A percentile compares a stretch with the other conserved stretches of the same genome.
Conservation (phyloP, 2,113 vertebrate genomes). For the Callipepla californica region DNA sequence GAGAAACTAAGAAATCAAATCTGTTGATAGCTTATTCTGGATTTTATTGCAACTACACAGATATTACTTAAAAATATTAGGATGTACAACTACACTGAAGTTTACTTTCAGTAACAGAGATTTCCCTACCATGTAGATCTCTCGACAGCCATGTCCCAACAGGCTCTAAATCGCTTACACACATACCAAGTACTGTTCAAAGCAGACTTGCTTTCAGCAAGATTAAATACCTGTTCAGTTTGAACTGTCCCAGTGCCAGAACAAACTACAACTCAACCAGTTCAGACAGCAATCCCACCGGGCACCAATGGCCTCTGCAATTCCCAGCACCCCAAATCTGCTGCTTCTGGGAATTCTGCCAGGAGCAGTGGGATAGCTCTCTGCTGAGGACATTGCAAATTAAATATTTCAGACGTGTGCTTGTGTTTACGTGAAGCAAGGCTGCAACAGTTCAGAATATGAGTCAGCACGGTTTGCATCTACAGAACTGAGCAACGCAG, state of each 20-base stretch:
- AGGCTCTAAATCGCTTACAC: conserved; percentile 25
- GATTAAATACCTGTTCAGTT: conserved; percentile 72
- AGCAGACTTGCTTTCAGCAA: conserved; percentile 65
- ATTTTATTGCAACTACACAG: neutral
- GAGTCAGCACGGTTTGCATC: conserved; percentile 59
- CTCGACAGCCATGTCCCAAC: conserved; percentile 60
- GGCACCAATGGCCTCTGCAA: conserved; percentile 56
- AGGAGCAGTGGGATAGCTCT: conserved; percentile 61
- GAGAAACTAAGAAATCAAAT: neutral
- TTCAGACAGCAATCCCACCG: conserved; percentile 33
- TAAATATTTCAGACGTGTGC: conserved; percentile 62
- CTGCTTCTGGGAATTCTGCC: conserved; percentile 67
- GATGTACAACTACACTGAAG: neutral
- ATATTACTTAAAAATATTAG: neutral
- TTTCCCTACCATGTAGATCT: conserved; percentile 31
- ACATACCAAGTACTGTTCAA: conserved; percentile 64
- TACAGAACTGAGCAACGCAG: neutral
- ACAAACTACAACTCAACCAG: conserved; percentile 55
- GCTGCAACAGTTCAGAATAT: conserved; percentile 34
- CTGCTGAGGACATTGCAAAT: conserved; percentile 55
- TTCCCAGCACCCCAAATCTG: conserved; percentile 60
- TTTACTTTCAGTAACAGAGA: conserved; percentile 30
- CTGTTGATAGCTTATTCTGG: neutral
- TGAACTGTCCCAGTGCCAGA: conserved; percentile 67
- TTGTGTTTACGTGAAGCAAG: conserved; percentile 55